Conservation (phyloP, 2,888 invertebrate species). For the Idaea dimidiata region DNA sequence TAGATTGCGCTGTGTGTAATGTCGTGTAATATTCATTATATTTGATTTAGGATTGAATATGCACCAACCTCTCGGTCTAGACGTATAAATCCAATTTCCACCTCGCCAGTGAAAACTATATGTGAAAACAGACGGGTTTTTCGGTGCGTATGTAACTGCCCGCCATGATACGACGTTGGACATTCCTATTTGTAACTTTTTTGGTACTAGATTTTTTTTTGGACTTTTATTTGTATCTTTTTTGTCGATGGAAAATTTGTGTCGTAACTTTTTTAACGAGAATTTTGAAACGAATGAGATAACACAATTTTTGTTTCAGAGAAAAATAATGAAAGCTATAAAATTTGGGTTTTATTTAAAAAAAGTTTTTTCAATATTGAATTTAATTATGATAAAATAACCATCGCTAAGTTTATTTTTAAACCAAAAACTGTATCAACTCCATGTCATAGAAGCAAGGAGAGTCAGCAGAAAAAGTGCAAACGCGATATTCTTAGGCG, state of each 20-base stretch:
- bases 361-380: too few relatives aligned
- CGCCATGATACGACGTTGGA: background rate
- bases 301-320: background rate
- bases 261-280: background rate
- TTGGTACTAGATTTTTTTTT: background rate
- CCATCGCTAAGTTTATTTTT: too few relatives aligned
- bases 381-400: too few relatives aligned
- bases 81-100: constrained; percentile 43
- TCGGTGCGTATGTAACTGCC: background rate
- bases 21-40: too few relatives aligned
- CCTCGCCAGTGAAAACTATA: constrained; percentile 24
- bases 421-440: too few relatives aligned
- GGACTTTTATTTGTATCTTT: background rate
- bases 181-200: background rate
- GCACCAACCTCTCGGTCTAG: background rate
- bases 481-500: too few relatives aligned
- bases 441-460: too few relatives aligned
- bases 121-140: constrained; percentile 15
- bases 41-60: background rate
- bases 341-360: too few relatives aligned
- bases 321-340: background rate
- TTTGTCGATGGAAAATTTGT: background rate
- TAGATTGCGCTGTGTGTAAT: too few relatives aligned
- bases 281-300: background rate
- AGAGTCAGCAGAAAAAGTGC: too few relatives aligned